These are phyloP conservation scores for Cataglyphis rosenhaueri DNA, from an alignment of 2,888 invertebrate species.

Conservation along the genomic window DNA sequence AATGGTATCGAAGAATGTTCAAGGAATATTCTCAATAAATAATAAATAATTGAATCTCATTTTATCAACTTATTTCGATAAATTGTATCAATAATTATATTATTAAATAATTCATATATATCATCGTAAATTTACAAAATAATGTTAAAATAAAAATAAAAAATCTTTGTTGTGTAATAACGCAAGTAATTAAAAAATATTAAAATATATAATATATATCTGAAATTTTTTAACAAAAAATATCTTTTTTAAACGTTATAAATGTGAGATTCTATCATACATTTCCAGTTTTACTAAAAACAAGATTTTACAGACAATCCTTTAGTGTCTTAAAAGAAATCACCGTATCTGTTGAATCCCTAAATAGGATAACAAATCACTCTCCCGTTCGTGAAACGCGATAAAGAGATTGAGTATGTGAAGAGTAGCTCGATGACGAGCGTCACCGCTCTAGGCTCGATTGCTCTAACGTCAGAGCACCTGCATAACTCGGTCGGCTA, in stretches of 20 bases:
- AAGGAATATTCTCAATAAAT: not conserved
- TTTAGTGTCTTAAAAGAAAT: not conserved
- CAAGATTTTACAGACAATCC: not conserved
- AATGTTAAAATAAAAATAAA: not conserved
- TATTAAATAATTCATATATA: not conserved
- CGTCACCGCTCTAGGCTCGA: slow-evolving; percentile 18
- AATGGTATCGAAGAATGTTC: not conserved
- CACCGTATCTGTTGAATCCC: not conserved
- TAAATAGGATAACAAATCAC: not conserved
- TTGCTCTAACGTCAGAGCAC: slow-evolving; percentile 29
- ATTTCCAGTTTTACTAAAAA: not conserved
- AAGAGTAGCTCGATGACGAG: slow-evolving; percentile 31
- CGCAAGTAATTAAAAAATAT: not conserved
- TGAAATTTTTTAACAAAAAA: not conserved
- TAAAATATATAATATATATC: not conserved
- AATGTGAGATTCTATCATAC: not conserved
- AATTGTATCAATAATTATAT: not conserved
- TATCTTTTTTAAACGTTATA: not conserved
- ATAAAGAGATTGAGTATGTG: slow-evolving; percentile 7
- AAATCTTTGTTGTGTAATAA: not conserved
- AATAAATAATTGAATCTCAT: slow-evolving; percentile 5
- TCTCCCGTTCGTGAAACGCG: slow-evolving; percentile 2
- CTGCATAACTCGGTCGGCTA: slow-evolving; percentile 31
- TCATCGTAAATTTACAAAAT: not conserved
- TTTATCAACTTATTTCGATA: not conserved